Conservation (phyloP, 2,113 vertebrate species). For the Emydocephalus ijimae region DNA sequence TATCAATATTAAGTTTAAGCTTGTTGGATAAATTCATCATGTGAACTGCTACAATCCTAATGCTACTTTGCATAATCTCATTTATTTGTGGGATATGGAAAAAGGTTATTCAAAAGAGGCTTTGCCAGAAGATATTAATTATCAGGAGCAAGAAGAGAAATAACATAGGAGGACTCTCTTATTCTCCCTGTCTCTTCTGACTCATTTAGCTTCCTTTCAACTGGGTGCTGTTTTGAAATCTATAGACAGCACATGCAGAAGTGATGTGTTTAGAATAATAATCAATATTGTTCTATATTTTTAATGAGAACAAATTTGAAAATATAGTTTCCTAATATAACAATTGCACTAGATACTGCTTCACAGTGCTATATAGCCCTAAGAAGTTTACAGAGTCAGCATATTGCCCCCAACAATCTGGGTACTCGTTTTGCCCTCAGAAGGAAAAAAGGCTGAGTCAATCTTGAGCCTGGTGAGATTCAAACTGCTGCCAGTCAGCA, state of each 20-base stretch:
- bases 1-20: not conserved
- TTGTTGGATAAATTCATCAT: constrained; percentile 13
- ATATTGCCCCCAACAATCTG: no score
- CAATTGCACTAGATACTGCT: no score
- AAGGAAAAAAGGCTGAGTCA: no score
- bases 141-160: constrained; percentile 1
- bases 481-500: no score
- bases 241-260: not conserved
- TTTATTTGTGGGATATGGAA: constrained; percentile 2
- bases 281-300: not conserved
- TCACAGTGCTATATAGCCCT: no score
- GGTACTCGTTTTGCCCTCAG: no score
- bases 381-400: no score
- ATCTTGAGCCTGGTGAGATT: no score
- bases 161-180: not conserved
- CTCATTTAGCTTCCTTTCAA: not conserved
- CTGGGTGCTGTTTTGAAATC: not conserved
- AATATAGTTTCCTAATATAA: not conserved
- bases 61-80: constrained; percentile 17
- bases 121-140: constrained; percentile 9
- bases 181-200: constrained; percentile 9
- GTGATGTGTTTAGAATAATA: not conserved
- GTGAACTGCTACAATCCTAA: constrained; percentile 8
- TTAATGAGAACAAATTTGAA: not conserved
- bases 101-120: constrained; percentile 8